Evolutionary conservation across 1,140 invertebrate species (phyloP), one percentile per base, ranked within the genome.

Genomic region (Bombus balteatus): DNA sequence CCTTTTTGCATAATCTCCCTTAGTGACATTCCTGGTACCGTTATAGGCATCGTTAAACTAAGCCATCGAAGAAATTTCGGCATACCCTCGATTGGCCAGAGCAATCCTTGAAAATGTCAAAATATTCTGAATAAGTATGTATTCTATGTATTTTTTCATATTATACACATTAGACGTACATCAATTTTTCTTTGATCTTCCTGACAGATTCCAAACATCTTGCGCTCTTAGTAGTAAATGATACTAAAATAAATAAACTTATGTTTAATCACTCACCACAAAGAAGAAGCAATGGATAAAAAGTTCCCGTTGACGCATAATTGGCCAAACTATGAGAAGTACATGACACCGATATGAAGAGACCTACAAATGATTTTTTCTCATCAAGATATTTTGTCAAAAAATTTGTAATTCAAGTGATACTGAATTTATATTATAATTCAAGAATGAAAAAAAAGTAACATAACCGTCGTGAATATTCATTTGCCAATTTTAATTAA

Each of bases 51-150:
- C 0, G 93, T 91, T 15, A 96, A 92, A 0, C 97, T 96, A 32
- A 97, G 73, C 81, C 95, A 95, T 39, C 95, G 94, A 1, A 98
- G 92, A 2, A 92, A 90, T 28, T 88, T 87, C 3, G 97, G 96
- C 96, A 97, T 97, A 13, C 96, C 97, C 94, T 99, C 98, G n/a
- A 98, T 88, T 0, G 98, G 98, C 98, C 98, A 99, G 32, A 99
- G 96, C n/a, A 98, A 96, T 87, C 98, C 98, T 98, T 94, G 15
- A 15, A 82, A 13, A 62, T 76, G 10, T 18, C 5, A 59, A 53
- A 0, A 59, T 32, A 57, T 12, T 8, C 13, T 25, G 1, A n/a
- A 43, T 47, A 66, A 66, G 8, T 77, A 18, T 53, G 47, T 53
- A 53, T 53, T 53, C 18, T 53, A 53, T 18, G 18, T 53, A 53